These are phyloP conservation scores for Drosophila atripex DNA, from an alignment of 2,888 invertebrate species.

Conservation along the genomic window DNA sequence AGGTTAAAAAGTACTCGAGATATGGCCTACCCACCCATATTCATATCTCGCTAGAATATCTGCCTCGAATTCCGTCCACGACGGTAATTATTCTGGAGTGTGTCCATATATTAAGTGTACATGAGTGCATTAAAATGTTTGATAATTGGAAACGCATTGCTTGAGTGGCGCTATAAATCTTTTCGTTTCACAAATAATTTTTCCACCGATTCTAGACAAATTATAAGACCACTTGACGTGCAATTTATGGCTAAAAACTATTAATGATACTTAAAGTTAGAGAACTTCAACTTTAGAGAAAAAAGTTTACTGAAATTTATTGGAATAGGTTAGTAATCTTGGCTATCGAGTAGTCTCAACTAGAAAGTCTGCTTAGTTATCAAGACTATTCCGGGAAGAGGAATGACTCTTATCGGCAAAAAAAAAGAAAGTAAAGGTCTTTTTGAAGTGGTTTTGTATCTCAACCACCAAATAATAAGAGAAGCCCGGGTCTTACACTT, in stretches of 20 bases:
- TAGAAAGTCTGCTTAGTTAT: not conserved
- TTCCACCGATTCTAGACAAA: constrained; percentile 22
- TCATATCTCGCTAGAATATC: not conserved
- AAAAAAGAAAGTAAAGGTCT: too few relatives aligned
- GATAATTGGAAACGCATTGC: constrained; percentile 53
- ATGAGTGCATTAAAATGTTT: constrained; percentile 46
- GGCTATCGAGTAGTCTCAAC: not conserved
- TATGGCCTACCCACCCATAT: constrained; percentile 11
- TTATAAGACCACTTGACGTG: not conserved
- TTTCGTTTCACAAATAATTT: constrained; percentile 18
- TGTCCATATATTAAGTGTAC: constrained; percentile 48
- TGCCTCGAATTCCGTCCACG: constrained; percentile 16
- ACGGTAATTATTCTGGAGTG: constrained; percentile 48
- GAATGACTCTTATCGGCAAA: not conserved
- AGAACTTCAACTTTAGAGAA: too few relatives aligned
- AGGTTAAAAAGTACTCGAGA: constrained; percentile 43
- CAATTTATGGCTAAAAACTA: constrained; percentile 4
- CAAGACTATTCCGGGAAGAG: not conserved
- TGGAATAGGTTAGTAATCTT: constrained; percentile 37
- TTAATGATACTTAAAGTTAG: constrained; percentile 6
- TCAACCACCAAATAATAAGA: not conserved
- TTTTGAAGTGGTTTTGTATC: not conserved
- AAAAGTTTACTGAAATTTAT: constrained; percentile 15
- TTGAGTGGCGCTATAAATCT: constrained; percentile 49
- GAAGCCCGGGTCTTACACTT: not conserved